Evolutionary conservation across 2,888 invertebrate species (phyloP), one percentile per base, ranked within the genome.

Genomic region (Eulithis testata): DNA sequence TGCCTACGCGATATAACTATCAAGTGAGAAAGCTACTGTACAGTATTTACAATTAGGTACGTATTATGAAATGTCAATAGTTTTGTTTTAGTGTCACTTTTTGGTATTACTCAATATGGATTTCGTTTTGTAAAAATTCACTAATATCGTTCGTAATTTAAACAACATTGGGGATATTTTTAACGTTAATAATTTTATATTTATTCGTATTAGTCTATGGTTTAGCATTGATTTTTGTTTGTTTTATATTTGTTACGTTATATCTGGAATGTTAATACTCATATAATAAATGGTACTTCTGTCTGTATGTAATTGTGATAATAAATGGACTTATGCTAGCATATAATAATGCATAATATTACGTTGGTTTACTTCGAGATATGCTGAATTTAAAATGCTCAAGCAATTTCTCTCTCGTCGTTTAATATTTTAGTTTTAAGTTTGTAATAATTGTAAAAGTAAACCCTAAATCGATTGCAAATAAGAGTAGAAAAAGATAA

Each of bases 251-350:
- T 63, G 58, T 56, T 60, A 56, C 9, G 51, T 47, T 65, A 43
- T 55, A 53, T 40, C 58, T 59, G 71, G 70, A 73, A 58, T 73
- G 73, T 70, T 72, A 68, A 66, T 56, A 60, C 52, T 66, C 49
- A 65, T 66, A 55, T 40, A 63, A 54, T 47, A 66, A 71, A 70
- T 60, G 64, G 72, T 72, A 72, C 72, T 73, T 68, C 69, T 65
- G 54, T 60, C 11, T 60, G 66, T 52, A 63, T 72, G 55, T 63
- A 66, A 55, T 63, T 70, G 66, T 68, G 69, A 68, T 64, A 62
- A 65, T 61, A 58, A 60, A 63, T 67, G 53, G 57, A 60, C 50
- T 58, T 50, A 58, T 45, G 60, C 4, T 63, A 57, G 60, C 36
- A 43, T 51, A 47, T 8, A 49, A 14, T 49, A 11, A 11, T 21